Conservation (phyloP, 53 echinoderm and acorn worm species). For the Henricia sp. region DNA sequence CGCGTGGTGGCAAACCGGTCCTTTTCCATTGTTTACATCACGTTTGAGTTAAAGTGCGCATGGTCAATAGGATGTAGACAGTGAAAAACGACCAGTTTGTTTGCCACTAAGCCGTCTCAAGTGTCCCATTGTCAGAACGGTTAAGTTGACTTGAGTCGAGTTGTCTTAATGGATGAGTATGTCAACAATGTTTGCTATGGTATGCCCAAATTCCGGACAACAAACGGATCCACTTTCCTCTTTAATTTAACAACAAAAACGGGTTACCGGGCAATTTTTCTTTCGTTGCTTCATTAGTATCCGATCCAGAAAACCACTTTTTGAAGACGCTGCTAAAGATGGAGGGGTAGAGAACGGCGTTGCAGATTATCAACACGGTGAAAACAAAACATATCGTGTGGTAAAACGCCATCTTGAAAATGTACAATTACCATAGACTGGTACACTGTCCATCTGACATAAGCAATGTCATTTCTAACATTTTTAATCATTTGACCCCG, state of each 20-base stretch:
- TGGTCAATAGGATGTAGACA: too few relatives aligned
- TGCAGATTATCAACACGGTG: conserved; percentile 79
- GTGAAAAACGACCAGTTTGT: too few relatives aligned
- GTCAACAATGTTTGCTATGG: too few relatives aligned
- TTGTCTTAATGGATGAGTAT: too few relatives aligned
- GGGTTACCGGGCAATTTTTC: conserved; percentile 75
- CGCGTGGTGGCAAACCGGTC: too few relatives aligned
- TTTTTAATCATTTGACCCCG: too few relatives aligned
- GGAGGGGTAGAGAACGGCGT: conserved; percentile 85
- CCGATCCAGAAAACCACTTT: conserved; percentile 72
- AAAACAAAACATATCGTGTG: conserved; percentile 90
- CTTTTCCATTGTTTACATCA: too few relatives aligned
- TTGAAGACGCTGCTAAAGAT: conserved; percentile 84
- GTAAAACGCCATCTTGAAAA: conserved; percentile 83
- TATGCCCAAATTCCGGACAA: background rate
- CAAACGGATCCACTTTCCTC: background rate
- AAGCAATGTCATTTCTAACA: background rate
- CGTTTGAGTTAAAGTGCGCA: too few relatives aligned
- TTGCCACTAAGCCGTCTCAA: too few relatives aligned
- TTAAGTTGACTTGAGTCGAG: too few relatives aligned
- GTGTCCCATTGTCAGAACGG: conserved; percentile 3
- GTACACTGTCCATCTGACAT: background rate
- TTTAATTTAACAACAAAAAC: too few relatives aligned
- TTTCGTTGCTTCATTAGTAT: conserved; percentile 40
- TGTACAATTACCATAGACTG: background rate